These are phyloP conservation scores for Drosophila seguyi DNA, from an alignment of 1,140 invertebrate genomes.

Conservation along the genomic window DNA sequence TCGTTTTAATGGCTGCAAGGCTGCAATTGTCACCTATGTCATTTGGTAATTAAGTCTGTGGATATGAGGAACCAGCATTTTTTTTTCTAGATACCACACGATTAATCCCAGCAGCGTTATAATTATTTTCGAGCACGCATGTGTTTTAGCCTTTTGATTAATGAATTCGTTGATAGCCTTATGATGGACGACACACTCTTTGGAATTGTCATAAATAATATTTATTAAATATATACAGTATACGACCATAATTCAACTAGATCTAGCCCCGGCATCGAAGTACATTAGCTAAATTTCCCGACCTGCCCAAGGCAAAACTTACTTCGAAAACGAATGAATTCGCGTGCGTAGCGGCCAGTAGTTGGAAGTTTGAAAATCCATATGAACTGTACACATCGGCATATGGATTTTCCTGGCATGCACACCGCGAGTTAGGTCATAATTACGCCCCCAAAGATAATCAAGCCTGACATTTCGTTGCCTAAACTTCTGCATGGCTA, in stretches of 20 bases:
- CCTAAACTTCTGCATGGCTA: constrained; percentile 55
- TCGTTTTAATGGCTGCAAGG: neutral
- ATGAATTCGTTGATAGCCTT: constrained; percentile 58
- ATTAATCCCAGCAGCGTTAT: constrained; percentile 55
- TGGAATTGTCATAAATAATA: constrained; percentile 9
- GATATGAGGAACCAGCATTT: constrained; percentile 5
- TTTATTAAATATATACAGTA: constrained; percentile 13
- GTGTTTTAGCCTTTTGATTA: constrained; percentile 56
- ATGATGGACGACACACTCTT: constrained; percentile 48
- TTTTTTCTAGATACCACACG: constrained; percentile 15
- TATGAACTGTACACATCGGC: constrained; percentile 15
- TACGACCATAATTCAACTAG: constrained; percentile 12
- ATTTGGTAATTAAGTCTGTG: constrained; percentile 47
- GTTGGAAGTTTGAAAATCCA: constrained; percentile 53
- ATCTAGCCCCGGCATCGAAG: constrained; percentile 5
- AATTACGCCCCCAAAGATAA: constrained; percentile 67
- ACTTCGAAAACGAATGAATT: constrained; percentile 24
- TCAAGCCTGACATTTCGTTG: constrained; percentile 73
- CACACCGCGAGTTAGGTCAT: constrained; percentile 64
- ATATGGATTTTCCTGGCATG: constrained; percentile 67
- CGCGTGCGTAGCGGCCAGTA: constrained; percentile 26
- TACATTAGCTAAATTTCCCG: constrained; percentile 11
- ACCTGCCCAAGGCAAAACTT: neutral
- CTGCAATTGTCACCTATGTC: constrained; percentile 53
- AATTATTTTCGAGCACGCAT: constrained; percentile 69